Evolutionary conservation across 1,140 invertebrate species (phyloP), one percentile per base, ranked within the genome.

Genomic region (Drosophila watanabei): DNA sequence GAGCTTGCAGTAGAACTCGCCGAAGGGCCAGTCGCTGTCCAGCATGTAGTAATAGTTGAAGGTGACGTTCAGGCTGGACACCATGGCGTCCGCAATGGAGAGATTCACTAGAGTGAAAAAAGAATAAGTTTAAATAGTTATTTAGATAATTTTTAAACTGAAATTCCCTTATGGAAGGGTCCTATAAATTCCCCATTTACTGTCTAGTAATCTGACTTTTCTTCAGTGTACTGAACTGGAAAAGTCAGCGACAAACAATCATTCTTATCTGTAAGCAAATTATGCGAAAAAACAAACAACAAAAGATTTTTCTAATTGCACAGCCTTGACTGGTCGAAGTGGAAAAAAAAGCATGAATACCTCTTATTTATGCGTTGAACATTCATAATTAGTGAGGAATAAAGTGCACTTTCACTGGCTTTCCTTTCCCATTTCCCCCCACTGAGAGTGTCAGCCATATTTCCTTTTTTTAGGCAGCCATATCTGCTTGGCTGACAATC

Each of bases 1-100:
- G 81, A 99, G 96, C 94, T 98, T 99, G 95, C 98, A 99, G 93
- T 98, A 99, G 63, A 97, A 94, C 51, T 95, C 95, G 0, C 98
- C 98, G 86, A 99, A 99, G 8, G 97, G 97, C 98, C 98, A 99
- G 93, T 98, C 95, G 16, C 95, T 95, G 90, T 97, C 96, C 79
- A 99, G 94, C 97, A 99, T 98, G 94, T 98, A 99, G 16, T 96
- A 96, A 91, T 97, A 99, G 93, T 98, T 99, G 93, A 99, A 98
- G 46, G 97, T 97, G 35, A 98, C 98, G 93, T 99, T 99, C 57
- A 99, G 94, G 0, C 97, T 97, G 0, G 98, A 98, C 20, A 98
- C 98, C 96, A 99, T 97, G 4, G 97, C 96, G 92, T 99, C 98
- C 1, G 98, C 98, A 66, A 99, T 96, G 37, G 98, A 98, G 46